Evolutionary conservation across 1,140 invertebrate species (phyloP), one percentile per base, ranked within the genome.

Genomic region (Dendroctonus valens): DNA sequence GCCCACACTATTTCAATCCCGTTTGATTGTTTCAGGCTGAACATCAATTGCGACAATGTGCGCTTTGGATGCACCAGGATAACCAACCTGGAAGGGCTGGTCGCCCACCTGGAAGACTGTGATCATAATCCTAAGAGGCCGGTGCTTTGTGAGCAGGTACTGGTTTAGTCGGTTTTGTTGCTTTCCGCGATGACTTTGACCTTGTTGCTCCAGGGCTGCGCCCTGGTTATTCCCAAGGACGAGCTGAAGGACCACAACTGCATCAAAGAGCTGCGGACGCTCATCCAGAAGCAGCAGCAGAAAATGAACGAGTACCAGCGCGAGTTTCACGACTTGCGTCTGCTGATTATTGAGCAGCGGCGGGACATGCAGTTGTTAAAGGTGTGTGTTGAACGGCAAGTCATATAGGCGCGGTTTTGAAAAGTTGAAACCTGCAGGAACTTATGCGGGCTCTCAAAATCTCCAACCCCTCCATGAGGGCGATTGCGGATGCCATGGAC

Each of bases 171-270:
- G 15, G 9, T 0, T 55, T 26, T 46, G 8, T 46, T 46, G 44
- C 12, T 46, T 46, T 9, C 8, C 44, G 12, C 12, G 8, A 46
- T 12, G 9, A 46, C 8, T 11, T 46, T 46, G 12, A 46, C 8
- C 2, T 9, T 46, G 42, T 46, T 15, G n/a, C 50, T 59, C 15
- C 8, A 64, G 66, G 95, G 95, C 5, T 98, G 96, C 78, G 94
- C 93, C 46, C 82, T 96, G 26, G 88, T 96, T 57, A 92, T 97
- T 73, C 94, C 95, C 37, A 97, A 96, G 81, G 94, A 97, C 81
- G 94, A 97, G 79, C 77, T 97, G 0, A 92, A 92, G 78, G 91
- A 94, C 72, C 96, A 98, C 75, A 97, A 97, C 75, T 98, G 96
- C 78, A 89, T 97, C 6, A 83, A 89, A 68, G 94, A 97, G 79